A percentile compares a stretch with the other conserved stretches of the same genome.
phyloP scores from a whole-genome alignment of 2,113 vertebrate species.

The Semnornis frantzii region DNA sequence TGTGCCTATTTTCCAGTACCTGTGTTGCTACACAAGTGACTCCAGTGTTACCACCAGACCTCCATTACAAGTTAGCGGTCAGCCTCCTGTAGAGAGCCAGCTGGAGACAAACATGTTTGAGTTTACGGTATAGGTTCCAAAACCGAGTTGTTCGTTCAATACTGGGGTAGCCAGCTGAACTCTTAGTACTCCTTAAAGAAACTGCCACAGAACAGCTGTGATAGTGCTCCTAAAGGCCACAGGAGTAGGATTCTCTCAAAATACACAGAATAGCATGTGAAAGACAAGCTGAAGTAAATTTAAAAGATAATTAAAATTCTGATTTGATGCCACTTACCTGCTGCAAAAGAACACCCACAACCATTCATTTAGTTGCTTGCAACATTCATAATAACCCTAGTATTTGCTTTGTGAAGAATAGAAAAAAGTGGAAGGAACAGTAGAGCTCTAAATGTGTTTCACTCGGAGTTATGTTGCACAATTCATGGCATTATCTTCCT shows the following conservation, averaged over 20 bases:
- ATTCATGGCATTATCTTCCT: background rate
- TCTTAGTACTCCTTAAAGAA: background rate
- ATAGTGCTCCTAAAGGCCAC: background rate
- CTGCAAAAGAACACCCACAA: background rate
- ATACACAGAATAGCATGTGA: background rate
- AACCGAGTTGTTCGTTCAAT: conserved; percentile 21
- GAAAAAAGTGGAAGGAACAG: background rate
- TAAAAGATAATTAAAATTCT: background rate
- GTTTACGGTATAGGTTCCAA: conserved; percentile 44
- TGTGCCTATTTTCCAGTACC: background rate
- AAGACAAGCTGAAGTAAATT: background rate
- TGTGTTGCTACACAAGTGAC: background rate
- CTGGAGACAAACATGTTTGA: conserved; percentile 58
- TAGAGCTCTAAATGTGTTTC: background rate
- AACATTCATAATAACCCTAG: background rate
- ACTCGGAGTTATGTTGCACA: background rate
- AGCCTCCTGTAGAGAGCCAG: conserved; percentile 48
- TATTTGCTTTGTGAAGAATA: background rate
- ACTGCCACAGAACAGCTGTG: background rate
- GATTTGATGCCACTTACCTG: background rate
- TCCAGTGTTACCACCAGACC: conserved; percentile 44
- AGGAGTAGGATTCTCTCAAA: background rate
- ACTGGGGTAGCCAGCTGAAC: background rate
- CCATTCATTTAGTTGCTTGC: background rate
- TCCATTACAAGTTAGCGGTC: conserved; percentile 65